phyloP scores from a whole-genome alignment of 2,888 invertebrate species.

The Drosophila fulvimacula region DNA sequence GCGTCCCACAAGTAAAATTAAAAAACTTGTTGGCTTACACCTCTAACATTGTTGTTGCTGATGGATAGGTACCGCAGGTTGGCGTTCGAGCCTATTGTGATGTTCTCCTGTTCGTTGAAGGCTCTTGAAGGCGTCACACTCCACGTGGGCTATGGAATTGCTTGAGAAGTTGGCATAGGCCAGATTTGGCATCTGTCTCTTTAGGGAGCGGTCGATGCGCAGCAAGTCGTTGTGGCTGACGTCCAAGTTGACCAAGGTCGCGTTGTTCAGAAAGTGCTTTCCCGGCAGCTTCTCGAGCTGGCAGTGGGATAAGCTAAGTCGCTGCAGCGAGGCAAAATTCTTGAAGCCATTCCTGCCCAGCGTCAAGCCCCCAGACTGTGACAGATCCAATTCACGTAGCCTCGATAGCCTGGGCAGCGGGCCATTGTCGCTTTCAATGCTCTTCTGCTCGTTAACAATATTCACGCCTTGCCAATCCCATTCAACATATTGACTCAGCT shows the following conservation, averaged over 20 bases:
- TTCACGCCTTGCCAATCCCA: conserved; percentile 59
- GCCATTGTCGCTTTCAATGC: conserved; percentile 36
- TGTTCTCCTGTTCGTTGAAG: conserved; percentile 73
- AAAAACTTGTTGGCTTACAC: conserved; percentile 53
- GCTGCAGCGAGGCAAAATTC: conserved; percentile 61
- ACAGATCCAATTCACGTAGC: conserved; percentile 73
- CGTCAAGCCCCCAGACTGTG: conserved; percentile 66
- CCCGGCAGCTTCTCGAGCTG: conserved; percentile 61
- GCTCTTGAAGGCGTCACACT: conserved; percentile 60
- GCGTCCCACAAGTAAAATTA: neutral
- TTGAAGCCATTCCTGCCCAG: conserved; percentile 65
- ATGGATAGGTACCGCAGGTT: conserved; percentile 71
- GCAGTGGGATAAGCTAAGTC: conserved; percentile 75
- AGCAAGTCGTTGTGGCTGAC: conserved; percentile 76
- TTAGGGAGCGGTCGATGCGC: conserved; percentile 46
- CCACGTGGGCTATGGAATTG: conserved; percentile 69
- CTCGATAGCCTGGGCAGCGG: conserved; percentile 37
- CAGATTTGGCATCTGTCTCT: conserved; percentile 64
- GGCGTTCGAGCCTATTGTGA: conserved; percentile 65
- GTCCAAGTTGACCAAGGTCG: conserved; percentile 62
- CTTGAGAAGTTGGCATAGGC: conserved; percentile 78
- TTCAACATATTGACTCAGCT: conserved; percentile 44
- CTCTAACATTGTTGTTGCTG: conserved; percentile 75
- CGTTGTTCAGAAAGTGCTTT: conserved; percentile 55
- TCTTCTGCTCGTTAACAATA: conserved; percentile 57